Conservation (phyloP, 2,888 invertebrate species). For the Chymomyza caudatula region DNA sequence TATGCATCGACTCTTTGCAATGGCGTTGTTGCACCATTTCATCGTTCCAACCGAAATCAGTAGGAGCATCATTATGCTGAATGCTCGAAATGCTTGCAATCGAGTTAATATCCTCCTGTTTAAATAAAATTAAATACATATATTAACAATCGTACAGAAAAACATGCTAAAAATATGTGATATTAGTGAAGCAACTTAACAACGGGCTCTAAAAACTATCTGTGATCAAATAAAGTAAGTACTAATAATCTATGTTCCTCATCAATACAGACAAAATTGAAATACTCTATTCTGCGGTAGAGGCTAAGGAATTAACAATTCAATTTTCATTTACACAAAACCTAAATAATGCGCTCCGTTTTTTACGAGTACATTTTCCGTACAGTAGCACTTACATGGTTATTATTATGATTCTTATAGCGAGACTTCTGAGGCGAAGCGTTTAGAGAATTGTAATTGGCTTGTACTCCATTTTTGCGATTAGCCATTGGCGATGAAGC, state of each 20-base stretch:
- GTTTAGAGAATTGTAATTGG: slow-evolving; percentile 25
- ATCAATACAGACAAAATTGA: too few species aligned
- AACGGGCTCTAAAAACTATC: too few species aligned
- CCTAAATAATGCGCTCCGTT: background rate
- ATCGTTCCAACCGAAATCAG: slow-evolving; percentile 68
- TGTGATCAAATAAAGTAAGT: too few species aligned
- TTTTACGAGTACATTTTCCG: background rate
- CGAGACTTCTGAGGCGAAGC: slow-evolving; percentile 49
- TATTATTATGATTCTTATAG: slow-evolving; percentile 67
- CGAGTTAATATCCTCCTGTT: slow-evolving; percentile 74
- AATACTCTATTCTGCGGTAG: too few species aligned
- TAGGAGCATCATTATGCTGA: slow-evolving; percentile 38
- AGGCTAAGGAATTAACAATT: too few species aligned
- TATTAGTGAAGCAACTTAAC: too few species aligned
- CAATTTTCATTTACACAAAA: too few species aligned
- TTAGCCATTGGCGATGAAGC: slow-evolving; percentile 46
- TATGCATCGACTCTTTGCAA: slow-evolving; percentile 54
- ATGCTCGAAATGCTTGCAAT: slow-evolving; percentile 72
- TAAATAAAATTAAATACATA: background rate
- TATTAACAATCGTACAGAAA: too few species aligned
- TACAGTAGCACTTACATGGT: slow-evolving; percentile 52
- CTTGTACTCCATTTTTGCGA: slow-evolving; percentile 33
- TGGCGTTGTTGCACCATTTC: slow-evolving; percentile 49
- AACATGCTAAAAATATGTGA: too few species aligned
- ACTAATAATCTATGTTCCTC: too few species aligned